Evolutionary conservation across 2,797 vertebrate species (phyloP).

Genomic region (Myotis findleyi): DNA sequence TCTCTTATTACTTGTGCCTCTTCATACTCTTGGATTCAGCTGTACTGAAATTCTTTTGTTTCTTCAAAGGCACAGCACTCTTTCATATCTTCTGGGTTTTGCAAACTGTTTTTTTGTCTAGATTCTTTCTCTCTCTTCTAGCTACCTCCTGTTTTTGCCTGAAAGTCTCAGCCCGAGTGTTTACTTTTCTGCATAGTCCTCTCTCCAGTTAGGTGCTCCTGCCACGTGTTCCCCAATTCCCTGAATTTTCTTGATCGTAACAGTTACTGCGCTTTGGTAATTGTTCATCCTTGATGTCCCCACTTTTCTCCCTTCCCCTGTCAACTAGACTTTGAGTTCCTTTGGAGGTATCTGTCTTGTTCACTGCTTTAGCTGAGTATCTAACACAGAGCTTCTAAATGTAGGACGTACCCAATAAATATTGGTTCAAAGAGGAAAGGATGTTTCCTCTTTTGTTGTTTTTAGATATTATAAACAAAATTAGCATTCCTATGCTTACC

Average conservation of each 20-base stretch:
- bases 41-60: conserved; percentile 3
- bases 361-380: background rate
- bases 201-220: background rate
- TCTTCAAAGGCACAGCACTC: background rate
- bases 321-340: background rate
- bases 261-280: background rate
- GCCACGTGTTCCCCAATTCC: background rate
- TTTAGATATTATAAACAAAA: conserved; percentile 23
- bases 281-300: background rate
- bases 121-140: background rate
- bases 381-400: background rate
- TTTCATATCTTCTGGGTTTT: background rate
- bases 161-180: background rate
- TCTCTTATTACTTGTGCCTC: background rate
- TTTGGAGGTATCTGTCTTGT: background rate
- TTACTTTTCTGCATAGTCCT: background rate
- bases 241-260: background rate
- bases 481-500: background rate
- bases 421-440: conserved; percentile 33
- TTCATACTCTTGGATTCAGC: background rate
- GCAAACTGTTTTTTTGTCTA: background rate
- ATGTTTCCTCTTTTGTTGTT: background rate
- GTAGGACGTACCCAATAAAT: background rate
- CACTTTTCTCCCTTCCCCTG: background rate
- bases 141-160: background rate